Conservation (phyloP, 2,113 vertebrate species). For the Psilopsiagon aymara region DNA sequence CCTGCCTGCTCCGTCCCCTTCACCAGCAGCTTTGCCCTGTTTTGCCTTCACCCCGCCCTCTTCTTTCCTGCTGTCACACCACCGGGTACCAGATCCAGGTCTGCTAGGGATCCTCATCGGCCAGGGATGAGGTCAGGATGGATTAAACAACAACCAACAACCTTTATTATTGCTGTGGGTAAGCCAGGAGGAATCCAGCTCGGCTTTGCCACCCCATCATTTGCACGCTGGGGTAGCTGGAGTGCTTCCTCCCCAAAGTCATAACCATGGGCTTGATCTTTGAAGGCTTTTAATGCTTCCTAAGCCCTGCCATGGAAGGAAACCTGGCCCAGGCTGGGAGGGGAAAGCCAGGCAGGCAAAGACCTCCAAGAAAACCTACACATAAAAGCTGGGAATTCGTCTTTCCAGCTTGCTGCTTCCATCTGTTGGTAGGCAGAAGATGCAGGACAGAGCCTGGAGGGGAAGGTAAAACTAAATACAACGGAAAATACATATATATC, state of each 20-base stretch:
- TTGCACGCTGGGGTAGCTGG: background rate
- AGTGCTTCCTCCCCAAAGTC: background rate
- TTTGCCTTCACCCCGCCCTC: background rate
- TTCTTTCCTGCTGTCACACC: background rate
- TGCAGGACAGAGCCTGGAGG: background rate
- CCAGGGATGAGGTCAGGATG: background rate
- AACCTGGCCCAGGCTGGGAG: background rate
- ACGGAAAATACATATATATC: background rate
- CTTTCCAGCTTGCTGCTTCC: background rate
- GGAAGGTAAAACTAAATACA: background rate
- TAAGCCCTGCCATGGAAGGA: background rate
- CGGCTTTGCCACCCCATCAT: rapidly evolving
- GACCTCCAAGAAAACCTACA: background rate
- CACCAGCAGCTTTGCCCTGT: background rate
- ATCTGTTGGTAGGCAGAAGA: background rate
- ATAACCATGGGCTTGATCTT: rapidly evolving
- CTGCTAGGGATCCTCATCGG: background rate
- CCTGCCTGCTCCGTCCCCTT: background rate
- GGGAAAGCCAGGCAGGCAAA: background rate
- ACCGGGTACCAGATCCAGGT: background rate
- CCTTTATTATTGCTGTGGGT: background rate
- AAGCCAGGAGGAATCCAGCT: background rate
- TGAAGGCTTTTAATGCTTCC: background rate
- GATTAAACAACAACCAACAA: background rate
- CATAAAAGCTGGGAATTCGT: background rate